A percentile compares a stretch with the other conserved stretches of the same genome.
phyloP scores from a whole-genome alignment of 2,113 vertebrate genomes.

The Pelobates fuscus region DNA sequence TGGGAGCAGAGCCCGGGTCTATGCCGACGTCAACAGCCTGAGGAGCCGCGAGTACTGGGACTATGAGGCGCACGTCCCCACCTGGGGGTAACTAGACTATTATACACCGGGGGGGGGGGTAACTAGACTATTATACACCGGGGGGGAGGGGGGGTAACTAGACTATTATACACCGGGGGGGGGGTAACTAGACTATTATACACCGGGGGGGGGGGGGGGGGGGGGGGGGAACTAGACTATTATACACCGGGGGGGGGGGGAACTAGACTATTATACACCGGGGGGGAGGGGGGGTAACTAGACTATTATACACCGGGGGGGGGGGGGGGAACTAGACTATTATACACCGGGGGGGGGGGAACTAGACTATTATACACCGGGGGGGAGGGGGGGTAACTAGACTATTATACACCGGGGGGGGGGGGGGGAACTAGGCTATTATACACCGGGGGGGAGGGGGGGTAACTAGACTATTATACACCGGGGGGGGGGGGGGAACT shows the following conservation, averaged over 20 bases:
- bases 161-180: neutral
- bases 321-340: neutral
- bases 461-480: no score
- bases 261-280: neutral
- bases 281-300: neutral
- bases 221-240: neutral
- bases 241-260: neutral
- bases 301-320: neutral
- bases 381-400: neutral
- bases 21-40: conserved; percentile 94
- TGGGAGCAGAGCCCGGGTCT: conserved; percentile 93
- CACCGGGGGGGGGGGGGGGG: neutral
- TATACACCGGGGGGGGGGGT: neutral
- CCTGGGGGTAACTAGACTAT: conserved; percentile 83
- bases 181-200: neutral
- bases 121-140: no score
- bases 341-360: neutral
- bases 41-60: conserved; percentile 97
- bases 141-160: neutral
- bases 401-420: neutral
- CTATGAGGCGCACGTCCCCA: conserved; percentile 91
- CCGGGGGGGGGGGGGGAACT: neutral
- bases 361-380: no score
- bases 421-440: neutral
- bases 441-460: neutral